phyloP scores from a whole-genome alignment of 2,888 invertebrate genomes.

The Agrotis segetum region DNA sequence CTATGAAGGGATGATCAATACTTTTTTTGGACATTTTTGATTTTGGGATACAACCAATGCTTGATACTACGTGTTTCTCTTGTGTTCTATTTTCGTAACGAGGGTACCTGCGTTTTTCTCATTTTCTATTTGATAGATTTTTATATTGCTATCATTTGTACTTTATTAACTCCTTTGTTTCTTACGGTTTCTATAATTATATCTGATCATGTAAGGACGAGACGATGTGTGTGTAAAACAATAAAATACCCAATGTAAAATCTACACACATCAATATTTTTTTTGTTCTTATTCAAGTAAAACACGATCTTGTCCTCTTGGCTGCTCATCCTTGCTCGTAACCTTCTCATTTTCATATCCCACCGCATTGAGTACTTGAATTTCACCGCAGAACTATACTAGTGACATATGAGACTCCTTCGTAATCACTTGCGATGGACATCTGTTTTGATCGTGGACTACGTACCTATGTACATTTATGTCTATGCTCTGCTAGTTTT shows the following conservation, averaged over 20 bases:
- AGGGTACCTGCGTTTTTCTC: too few relatives aligned
- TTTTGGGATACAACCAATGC: too few relatives aligned
- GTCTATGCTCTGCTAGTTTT: not conserved
- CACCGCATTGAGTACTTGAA: conserved; percentile 67
- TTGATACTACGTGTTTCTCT: too few relatives aligned
- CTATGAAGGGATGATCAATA: too few relatives aligned
- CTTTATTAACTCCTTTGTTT: too few relatives aligned
- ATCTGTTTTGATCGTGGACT: conserved; percentile 35
- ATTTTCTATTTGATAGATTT: too few relatives aligned
- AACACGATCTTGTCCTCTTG: conserved; percentile 42
- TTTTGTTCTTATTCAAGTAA: conserved; percentile 30
- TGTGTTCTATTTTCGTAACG: too few relatives aligned
- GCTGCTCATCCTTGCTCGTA: conserved; percentile 51
- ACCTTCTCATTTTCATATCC: conserved; percentile 67
- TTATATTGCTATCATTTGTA: too few relatives aligned
- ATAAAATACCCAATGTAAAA: not conserved
- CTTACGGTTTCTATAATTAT: too few relatives aligned
- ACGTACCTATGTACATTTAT: conserved; percentile 24
- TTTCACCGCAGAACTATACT: conserved; percentile 69
- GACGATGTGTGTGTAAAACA: too few relatives aligned
- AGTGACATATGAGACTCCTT: conserved; percentile 48
- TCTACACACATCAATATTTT: not conserved
- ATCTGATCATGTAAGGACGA: too few relatives aligned
- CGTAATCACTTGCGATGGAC: conserved; percentile 37
- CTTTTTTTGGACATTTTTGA: too few relatives aligned